These are phyloP conservation scores for Craseonycteris thonglongyai DNA, from an alignment of 2,113 vertebrate genomes.

Conservation along the genomic window DNA sequence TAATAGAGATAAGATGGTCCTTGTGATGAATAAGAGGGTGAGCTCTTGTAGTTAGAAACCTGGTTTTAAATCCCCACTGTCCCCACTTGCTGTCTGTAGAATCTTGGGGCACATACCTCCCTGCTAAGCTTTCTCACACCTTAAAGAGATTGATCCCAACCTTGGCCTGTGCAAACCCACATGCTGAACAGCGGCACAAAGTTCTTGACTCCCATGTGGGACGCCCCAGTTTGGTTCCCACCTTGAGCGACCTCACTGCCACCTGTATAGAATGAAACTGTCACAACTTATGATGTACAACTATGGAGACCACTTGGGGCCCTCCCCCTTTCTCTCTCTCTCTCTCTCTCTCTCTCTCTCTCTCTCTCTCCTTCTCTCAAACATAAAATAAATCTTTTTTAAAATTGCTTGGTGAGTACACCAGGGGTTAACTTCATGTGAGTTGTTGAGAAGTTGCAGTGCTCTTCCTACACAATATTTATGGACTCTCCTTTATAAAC, in stretches of 20 bases:
- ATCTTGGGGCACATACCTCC: neutral
- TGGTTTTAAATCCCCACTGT: neutral
- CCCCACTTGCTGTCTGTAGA: neutral
- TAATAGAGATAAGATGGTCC: neutral
- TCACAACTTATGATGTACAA: too few species aligned
- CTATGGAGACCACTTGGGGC: too few species aligned
- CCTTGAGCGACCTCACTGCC: too few species aligned
- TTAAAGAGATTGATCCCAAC: neutral
- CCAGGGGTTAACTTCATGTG: neutral
- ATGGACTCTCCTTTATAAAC: neutral
- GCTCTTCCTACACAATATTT: neutral
- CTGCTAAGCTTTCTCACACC: neutral
- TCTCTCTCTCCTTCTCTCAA: too few species aligned
- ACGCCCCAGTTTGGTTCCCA: too few species aligned
- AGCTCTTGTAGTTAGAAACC: neutral
- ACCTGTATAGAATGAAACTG: too few species aligned
- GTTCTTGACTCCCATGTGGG: too few species aligned
- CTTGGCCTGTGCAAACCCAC: too few species aligned
- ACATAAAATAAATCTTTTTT: too few species aligned
- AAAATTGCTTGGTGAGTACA: neutral
- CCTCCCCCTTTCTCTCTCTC: too few species aligned
- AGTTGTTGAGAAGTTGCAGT: neutral
- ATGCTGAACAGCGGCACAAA: too few species aligned
- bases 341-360: too few species aligned
- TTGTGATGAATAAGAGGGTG: neutral